Base-by-base conservation (phyloP, 2,888 invertebrate genomes). In the Papilio elwesi region DNA sequence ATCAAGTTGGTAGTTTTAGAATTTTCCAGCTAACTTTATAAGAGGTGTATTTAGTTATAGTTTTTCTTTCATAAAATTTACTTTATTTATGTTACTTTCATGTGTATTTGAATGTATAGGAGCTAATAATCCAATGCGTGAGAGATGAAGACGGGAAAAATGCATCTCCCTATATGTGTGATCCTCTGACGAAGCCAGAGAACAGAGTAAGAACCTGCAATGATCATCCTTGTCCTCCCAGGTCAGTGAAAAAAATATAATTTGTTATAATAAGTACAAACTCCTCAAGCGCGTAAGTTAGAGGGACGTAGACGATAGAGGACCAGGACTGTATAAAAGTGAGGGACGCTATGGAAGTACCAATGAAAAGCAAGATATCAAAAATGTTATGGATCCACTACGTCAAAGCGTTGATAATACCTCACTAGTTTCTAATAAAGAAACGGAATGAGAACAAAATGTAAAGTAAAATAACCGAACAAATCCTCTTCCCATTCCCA, bases 211-310 rank as follows among this genome's bases (percentile, higher is more conserved):
- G 97, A 81, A 97, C 97, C 0, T 98, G 98, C 92, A 99, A 99
- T 85, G 98, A 98, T 82, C 97, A 98, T 75, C 98, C 99, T 0
- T 99, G 99, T 85, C 98, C 98, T 2, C 98, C 99, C 0, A 95
- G 98, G 94, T 97, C 94, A 82, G 79, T 70, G 13, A 8, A 55
- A 10, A 43, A 26, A 51, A 51, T 51, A 15, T 69, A 2, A 38
- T 59, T 36, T 59, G 36, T 13, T 68, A 65, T 69, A 69, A 49
- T 69, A 59, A 65, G 15, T 15, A 7, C 2, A 43, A 43, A 1
- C 9, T 43, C 2, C 9, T 43, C 9, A 43, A 43, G 43, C 26
- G 2, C 26, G 26, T 43, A 43, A 9, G 43, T 9, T 6, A 43
- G 9, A 43, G 43, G 9, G 43, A 9, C 9, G 0, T 3, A 43